Base-by-base conservation (phyloP, 2,797 vertebrate species). In the Hirundo rustica region DNA sequence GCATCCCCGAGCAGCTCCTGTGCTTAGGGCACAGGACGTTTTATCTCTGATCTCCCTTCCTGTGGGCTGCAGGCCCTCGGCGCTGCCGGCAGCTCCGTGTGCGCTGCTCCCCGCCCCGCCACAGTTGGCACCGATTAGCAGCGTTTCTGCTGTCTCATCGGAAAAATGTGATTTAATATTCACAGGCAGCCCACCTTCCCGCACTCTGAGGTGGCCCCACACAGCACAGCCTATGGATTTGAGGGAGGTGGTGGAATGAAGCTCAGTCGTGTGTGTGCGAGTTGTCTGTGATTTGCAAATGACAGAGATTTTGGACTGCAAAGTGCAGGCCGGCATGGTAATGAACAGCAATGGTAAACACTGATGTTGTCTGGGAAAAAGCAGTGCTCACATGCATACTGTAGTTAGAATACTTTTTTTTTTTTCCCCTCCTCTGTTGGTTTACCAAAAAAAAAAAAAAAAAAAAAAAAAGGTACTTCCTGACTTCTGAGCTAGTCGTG, bases 161-260 rank as follows among this genome's bases (percentile, higher is more conserved):
- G 87, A 89, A 96, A 94, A 94, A 93, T 54, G 50, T 21, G 42
- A 65, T 75, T 66, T 81, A 91, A 85, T 92, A 66, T 65, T 45
- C 79, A 27, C 11, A 16, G 82, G 66, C 87, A 94, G 34, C 70
- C 76, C 85, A 88, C 82, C 70, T 90, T 92, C 70, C 93, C 26
- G 60, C 54, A 62, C 70, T 91, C 74, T 47, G 92, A 75, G 89
- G 91, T 89, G 94, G 92, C 66, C 87, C 82, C 70, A 62, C 76
- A 44, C 87, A 86, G 91, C 55, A 16, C 2, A 77, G 81, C 34
- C 1, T 2, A 16, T 76, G 79, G 78, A 8, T 62, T 66, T 91
- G 92, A 81, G 70, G 48, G 70, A 8, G 53, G n/a, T 25, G 74
- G 55, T 55, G 80, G 51, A 64, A 53, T 86, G 90, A 25, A 50